Evolutionary conservation across 2,113 vertebrate genomes (phyloP).

Genomic region (Poeciliopsis prolifica): DNA sequence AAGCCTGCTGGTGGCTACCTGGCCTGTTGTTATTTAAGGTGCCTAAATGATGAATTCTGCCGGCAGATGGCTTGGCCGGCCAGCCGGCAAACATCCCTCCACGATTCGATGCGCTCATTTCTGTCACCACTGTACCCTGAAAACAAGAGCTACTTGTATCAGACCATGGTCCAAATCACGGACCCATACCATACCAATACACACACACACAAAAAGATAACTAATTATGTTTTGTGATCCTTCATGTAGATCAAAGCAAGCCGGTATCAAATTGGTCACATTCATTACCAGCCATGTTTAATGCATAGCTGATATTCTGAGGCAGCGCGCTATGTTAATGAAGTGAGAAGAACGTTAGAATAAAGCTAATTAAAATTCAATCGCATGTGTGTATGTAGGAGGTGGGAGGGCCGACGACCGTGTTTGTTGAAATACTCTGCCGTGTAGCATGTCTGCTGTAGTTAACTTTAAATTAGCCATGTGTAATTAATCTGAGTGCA

Average conservation of each 20-base stretch:
- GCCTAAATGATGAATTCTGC: conserved; percentile 28
- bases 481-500: conserved; percentile 2
- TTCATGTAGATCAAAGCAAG: conserved; percentile 72
- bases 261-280: conserved; percentile 55
- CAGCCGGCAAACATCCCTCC: conserved; percentile 39
- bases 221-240: conserved; percentile 66
- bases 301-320: conserved; percentile 72
- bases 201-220: conserved; percentile 49
- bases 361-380: conserved; percentile 39
- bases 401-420: background rate
- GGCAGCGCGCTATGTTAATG: conserved; percentile 46
- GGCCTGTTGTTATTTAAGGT: conserved; percentile 39
- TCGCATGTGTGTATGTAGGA: conserved; percentile 2
- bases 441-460: conserved; percentile 2
- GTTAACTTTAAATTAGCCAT: conserved; percentile 13
- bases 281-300: conserved; percentile 76
- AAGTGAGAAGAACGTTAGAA: conserved; percentile 32
- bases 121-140: conserved; percentile 17
- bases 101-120: conserved; percentile 19
- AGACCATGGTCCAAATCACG: conserved; percentile 23
- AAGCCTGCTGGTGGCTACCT: conserved; percentile 36
- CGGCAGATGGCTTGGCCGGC: conserved; percentile 48
- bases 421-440: conserved; percentile 15
- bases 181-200: conserved; percentile 28
- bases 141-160: conserved; percentile 19